These are phyloP conservation scores for Nematostella vectensis DNA, from an alignment of 92 coral and sea anemone genomes.

Conservation along the genomic window DNA sequence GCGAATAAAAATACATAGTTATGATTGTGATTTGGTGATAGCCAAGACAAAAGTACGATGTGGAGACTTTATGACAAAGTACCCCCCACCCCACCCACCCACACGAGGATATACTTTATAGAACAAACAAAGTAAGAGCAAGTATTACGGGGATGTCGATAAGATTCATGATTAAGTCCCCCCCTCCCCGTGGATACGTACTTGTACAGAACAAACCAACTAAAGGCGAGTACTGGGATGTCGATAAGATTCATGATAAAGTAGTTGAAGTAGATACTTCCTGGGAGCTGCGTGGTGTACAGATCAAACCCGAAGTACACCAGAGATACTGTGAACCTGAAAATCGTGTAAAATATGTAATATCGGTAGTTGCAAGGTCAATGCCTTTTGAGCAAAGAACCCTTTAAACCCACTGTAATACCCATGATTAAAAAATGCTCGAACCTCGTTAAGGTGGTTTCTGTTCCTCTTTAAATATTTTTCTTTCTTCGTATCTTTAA, in stretches of 20 bases:
- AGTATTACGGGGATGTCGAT: neutral
- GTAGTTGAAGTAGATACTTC: constrained; percentile 26
- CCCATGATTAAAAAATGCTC: too few relatives aligned
- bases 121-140: neutral
- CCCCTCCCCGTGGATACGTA: constrained; percentile 1
- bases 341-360: too few relatives aligned
- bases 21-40: too few relatives aligned
- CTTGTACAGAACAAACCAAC: constrained; percentile 13
- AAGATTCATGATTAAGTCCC: too few relatives aligned
- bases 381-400: too few relatives aligned
- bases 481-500: too few relatives aligned
- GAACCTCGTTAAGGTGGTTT: too few relatives aligned
- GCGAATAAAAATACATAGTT: too few relatives aligned
- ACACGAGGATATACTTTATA: neutral
- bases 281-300: constrained; percentile 23
- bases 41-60: too few relatives aligned
- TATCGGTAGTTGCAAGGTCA: too few relatives aligned
- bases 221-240: constrained; percentile 10
- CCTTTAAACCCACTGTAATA: too few relatives aligned
- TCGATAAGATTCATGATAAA: constrained; percentile 30
- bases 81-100: neutral
- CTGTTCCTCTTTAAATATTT: too few relatives aligned
- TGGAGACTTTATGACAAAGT: neutral
- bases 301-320: constrained; percentile 34
- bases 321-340: constrained; percentile 23